Evolutionary conservation across 2,797 vertebrate species (phyloP).

Genomic region (Sciurus vulgaris): DNA sequence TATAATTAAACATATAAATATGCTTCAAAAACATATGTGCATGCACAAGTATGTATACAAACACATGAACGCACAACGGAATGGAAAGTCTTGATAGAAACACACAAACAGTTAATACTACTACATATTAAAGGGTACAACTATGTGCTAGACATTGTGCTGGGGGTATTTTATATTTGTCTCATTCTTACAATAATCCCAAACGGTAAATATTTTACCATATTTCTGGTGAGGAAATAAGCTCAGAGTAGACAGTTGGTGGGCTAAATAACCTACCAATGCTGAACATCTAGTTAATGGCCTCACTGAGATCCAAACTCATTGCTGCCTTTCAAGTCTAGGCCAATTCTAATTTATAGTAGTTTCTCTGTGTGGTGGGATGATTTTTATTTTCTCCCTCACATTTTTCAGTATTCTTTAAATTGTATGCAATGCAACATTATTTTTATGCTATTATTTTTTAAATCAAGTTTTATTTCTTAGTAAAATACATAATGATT

Average conservation of each 20-base stretch:
- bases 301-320: constrained; percentile 19
- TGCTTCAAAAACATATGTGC: neutral
- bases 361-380: constrained; percentile 23
- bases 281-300: neutral
- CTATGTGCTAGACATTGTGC: neutral
- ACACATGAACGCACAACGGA: neutral
- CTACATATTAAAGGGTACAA: neutral
- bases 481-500: constrained; percentile 12
- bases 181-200: constrained; percentile 40
- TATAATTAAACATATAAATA: constrained; percentile 22
- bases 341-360: neutral
- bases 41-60: neutral
- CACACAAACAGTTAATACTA: neutral
- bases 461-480: constrained; percentile 59
- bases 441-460: constrained; percentile 37
- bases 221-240: constrained; percentile 41
- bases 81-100: constrained; percentile 13
- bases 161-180: neutral
- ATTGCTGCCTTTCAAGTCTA: neutral
- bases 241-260: neutral
- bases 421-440: constrained; percentile 27
- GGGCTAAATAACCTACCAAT: neutral
- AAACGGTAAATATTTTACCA: neutral
- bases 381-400: constrained; percentile 44
- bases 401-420: constrained; percentile 56